Conservation (phyloP, 2,113 vertebrate genomes). For the Mirza zaza region DNA sequence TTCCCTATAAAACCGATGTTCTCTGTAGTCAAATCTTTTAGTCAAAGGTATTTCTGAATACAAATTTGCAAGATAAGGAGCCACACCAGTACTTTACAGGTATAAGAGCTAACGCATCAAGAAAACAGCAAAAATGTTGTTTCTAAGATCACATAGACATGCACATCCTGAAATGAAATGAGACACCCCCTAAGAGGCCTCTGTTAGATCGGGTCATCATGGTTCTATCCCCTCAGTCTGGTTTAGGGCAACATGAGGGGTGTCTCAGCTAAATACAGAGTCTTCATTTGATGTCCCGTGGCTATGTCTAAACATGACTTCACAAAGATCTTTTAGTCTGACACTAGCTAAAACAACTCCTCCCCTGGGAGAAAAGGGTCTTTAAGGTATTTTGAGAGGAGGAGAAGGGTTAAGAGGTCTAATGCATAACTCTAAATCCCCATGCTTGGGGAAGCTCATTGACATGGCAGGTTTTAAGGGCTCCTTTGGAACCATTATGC, state of each 20-base stretch:
- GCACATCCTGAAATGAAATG: background rate
- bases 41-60: background rate
- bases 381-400: constrained; percentile 52
- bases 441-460: background rate
- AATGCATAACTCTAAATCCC: constrained; percentile 57
- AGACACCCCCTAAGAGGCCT: background rate
- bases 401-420: constrained; percentile 50
- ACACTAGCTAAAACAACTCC: background rate
- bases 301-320: background rate
- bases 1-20: background rate
- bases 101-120: background rate
- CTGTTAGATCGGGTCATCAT: background rate
- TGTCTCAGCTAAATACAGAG: background rate
- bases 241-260: background rate
- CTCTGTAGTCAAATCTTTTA: background rate
- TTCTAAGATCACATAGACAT: background rate
- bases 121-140: background rate
- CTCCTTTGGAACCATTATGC: constrained; percentile 40
- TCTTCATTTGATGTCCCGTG: background rate
- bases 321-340: constrained; percentile 6
- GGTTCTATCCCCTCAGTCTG: background rate
- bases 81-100: background rate
- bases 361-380: constrained; percentile 47
- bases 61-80: background rate
- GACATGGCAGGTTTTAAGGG: constrained; percentile 41